Conservation (phyloP, 2,113 vertebrate genomes). For the Malaclemys terrapin region DNA sequence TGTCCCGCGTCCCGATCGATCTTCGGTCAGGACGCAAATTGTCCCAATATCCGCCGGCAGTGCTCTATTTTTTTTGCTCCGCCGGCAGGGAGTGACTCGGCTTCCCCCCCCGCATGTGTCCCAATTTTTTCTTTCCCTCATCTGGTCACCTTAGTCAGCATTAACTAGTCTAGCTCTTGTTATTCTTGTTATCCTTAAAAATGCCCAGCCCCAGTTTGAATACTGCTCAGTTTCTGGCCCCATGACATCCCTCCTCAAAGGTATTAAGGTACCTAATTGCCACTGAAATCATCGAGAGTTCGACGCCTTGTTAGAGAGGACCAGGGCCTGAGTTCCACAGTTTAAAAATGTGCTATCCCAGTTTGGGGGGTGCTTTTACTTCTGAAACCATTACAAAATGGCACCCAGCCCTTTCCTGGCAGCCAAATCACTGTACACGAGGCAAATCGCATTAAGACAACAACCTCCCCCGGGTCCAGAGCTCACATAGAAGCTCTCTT, state of each 20-base stretch:
- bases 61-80: too few relatives aligned
- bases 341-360: too few relatives aligned
- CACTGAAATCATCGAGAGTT: neutral
- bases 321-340: neutral
- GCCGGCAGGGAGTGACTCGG: too few relatives aligned
- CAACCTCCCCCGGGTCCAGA: neutral
- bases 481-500: neutral
- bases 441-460: neutral
- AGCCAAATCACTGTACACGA: neutral
- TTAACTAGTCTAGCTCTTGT: neutral
- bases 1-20: too few relatives aligned
- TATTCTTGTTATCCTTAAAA: neutral
- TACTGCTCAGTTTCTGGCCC: neutral
- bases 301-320: neutral
- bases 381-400: too few relatives aligned
- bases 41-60: too few relatives aligned
- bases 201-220: neutral
- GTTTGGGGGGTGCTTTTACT: neutral
- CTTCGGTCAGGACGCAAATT: too few relatives aligned
- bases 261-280: neutral
- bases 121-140: too few relatives aligned
- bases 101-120: too few relatives aligned
- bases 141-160: too few relatives aligned
- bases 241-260: neutral
- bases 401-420: neutral